Evolutionary conservation across 2,113 vertebrate species (phyloP).

Genomic region (Aythya baeri): DNA sequence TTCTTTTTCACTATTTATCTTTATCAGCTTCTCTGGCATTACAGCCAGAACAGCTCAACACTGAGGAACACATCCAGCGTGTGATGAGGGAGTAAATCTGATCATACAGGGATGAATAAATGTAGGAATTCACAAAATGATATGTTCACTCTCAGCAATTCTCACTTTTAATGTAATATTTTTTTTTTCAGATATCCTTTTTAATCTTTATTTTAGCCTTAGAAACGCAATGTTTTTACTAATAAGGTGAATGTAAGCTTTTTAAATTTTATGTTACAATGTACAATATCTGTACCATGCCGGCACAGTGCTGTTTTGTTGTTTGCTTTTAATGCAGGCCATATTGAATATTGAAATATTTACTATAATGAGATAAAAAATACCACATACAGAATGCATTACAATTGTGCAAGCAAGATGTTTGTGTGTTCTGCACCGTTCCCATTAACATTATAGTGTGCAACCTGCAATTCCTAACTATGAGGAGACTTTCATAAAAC

Average conservation of each 20-base stretch:
- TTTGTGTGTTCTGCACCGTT: background rate
- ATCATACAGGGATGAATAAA: accelerated
- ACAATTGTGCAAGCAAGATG: background rate
- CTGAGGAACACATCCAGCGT: background rate
- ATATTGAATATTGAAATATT: background rate
- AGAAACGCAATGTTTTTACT: background rate
- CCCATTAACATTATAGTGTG: background rate
- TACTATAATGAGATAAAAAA: background rate
- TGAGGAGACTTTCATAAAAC: background rate
- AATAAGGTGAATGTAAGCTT: background rate
- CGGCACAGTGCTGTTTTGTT: background rate
- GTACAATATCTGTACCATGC: background rate
- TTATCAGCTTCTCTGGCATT: background rate
- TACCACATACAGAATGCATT: background rate
- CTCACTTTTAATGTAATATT: background rate
- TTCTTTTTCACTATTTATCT: constrained; percentile 32
- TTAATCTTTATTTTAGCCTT: background rate
- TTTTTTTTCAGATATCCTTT: background rate
- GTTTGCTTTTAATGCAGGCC: background rate
- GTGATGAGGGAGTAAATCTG: accelerated
- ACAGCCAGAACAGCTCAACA: background rate
- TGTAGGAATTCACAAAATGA: background rate
- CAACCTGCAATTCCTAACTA: background rate
- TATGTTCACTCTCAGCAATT: background rate
- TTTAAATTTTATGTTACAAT: background rate